phyloP scores from a whole-genome alignment of 2,888 invertebrate species.

The Pandemis cinnamomeana region DNA sequence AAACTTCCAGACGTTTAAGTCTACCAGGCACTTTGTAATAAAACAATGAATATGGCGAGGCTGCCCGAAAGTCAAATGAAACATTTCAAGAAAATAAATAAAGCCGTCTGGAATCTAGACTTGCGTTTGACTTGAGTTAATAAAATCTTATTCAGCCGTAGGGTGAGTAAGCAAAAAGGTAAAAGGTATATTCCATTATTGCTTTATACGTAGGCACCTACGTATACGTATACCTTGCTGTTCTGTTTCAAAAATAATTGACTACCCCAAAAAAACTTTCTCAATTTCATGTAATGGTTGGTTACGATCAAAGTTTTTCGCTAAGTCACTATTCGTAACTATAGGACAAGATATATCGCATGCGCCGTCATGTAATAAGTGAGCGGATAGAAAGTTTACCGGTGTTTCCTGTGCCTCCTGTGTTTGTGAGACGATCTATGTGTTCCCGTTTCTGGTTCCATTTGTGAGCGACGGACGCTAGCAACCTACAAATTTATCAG shows the following conservation, averaged over 20 bases:
- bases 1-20: neutral
- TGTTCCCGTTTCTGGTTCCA: constrained; percentile 79
- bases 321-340: constrained; percentile 36
- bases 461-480: constrained; percentile 86
- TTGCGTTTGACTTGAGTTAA: constrained; percentile 26
- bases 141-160: constrained; percentile 26
- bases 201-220: neutral
- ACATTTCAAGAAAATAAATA: constrained; percentile 30
- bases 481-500: constrained; percentile 84
- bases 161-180: constrained; percentile 7
- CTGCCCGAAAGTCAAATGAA: constrained; percentile 31
- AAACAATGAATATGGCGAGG: constrained; percentile 24
- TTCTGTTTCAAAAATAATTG: constrained; percentile 33
- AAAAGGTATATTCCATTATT: constrained; percentile 1
- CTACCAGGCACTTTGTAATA: constrained; percentile 5
- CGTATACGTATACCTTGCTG: constrained; percentile 9
- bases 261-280: constrained; percentile 37
- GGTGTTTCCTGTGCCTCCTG: constrained; percentile 84
- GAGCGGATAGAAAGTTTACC: constrained; percentile 63
- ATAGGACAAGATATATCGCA: constrained; percentile 17
- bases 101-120: constrained; percentile 32
- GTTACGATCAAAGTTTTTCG: constrained; percentile 36
- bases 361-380: constrained; percentile 23
- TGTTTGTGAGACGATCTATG: constrained; percentile 85
- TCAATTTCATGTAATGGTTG: constrained; percentile 39